Evolutionary conservation across 2,113 vertebrate species (phyloP).

Genomic region (Microtus oregoni): DNA sequence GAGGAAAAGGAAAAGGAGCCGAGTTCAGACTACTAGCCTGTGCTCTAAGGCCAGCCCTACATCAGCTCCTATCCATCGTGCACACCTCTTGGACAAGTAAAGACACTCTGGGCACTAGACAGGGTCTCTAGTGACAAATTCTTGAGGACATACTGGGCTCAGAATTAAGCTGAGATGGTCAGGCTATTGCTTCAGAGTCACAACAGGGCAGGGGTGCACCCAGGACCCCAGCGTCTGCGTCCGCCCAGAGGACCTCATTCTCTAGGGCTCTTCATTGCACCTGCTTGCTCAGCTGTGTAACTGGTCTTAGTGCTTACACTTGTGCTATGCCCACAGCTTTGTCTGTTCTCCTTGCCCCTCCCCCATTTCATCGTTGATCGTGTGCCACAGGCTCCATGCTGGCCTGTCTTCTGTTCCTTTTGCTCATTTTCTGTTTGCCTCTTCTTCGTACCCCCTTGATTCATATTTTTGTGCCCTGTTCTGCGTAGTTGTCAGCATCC

Average conservation of each 20-base stretch:
- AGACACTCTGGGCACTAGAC: too few relatives aligned
- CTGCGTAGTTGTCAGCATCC: background rate
- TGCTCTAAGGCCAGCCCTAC: too few relatives aligned
- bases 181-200: background rate
- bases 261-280: background rate
- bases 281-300: background rate
- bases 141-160: background rate
- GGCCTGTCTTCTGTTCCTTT: background rate
- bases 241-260: background rate
- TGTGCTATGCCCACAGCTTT: too few relatives aligned
- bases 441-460: background rate
- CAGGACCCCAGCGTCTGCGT: accelerated
- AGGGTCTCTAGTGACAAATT: background rate
- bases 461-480: background rate
- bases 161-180: background rate
- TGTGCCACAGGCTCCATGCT: background rate
- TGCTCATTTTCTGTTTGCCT: background rate
- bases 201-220: background rate
- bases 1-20: too few relatives aligned
- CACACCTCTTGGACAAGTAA: accelerated
- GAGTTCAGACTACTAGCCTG: background rate
- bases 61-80: background rate
- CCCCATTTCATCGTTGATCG: too few relatives aligned
- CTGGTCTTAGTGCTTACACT: background rate
- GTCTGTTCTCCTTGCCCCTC: background rate